Conservation (phyloP, 2,888 invertebrate species). For the Galerucella pusilla region DNA sequence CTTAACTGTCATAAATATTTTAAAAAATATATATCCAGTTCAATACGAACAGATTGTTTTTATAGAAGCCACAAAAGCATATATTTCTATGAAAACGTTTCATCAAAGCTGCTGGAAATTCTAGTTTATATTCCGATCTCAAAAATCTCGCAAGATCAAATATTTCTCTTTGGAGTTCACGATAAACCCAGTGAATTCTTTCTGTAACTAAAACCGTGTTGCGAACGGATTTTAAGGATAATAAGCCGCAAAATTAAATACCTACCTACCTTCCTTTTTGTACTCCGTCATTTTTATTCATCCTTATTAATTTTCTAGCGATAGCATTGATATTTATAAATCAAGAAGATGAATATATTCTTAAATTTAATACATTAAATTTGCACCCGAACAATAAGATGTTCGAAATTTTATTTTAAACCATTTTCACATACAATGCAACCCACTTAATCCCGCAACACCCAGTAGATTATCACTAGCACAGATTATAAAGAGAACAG, state of each 20-base stretch:
- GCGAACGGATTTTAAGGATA: constrained; percentile 26
- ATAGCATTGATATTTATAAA: background rate
- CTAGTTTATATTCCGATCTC: constrained; percentile 4
- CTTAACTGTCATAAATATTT: background rate
- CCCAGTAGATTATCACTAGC: too few species aligned
- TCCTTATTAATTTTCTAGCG: background rate
- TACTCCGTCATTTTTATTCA: background rate
- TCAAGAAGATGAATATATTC: background rate
- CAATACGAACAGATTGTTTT: background rate
- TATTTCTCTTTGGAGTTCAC: constrained; percentile 6
- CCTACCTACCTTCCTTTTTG: background rate
- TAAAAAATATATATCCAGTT: background rate
- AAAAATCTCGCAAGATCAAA: constrained; percentile 9
- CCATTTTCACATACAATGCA: too few species aligned
- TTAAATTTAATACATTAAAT: too few species aligned
- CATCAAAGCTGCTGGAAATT: background rate
- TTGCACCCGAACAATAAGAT: too few species aligned
- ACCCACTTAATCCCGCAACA: too few species aligned
- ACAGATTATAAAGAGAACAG: too few species aligned
- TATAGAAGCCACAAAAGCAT: background rate
- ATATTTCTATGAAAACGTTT: background rate
- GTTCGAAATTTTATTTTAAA: too few species aligned
- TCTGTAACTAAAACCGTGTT: constrained; percentile 23
- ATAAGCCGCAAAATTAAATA: constrained; percentile 31
- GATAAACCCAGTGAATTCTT: constrained; percentile 22